These are phyloP conservation scores for Mixornis gularis DNA, from an alignment of 2,113 vertebrate genomes.

Conservation along the genomic window DNA sequence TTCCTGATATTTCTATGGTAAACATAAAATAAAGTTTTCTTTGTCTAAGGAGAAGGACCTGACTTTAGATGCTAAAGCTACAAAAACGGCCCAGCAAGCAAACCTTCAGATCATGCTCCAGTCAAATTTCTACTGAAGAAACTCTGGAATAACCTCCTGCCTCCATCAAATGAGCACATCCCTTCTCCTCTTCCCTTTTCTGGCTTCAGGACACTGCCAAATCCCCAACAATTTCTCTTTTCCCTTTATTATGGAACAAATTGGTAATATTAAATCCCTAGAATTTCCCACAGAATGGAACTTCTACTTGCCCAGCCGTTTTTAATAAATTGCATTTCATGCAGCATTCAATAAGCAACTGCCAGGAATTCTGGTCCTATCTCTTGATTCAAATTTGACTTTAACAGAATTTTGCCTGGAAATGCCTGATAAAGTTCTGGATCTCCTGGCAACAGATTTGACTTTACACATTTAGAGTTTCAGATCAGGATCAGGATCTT, in stretches of 20 bases:
- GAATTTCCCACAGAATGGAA: constrained; percentile 40
- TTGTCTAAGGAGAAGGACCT: neutral
- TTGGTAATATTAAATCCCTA: neutral
- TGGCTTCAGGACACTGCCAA: neutral
- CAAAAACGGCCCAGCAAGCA: neutral
- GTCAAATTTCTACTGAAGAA: neutral
- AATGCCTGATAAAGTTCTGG: neutral
- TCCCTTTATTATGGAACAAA: constrained; percentile 45
- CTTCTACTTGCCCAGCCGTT: constrained; percentile 1
- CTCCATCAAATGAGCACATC: neutral
- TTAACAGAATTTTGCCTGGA: neutral
- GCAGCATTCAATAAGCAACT: neutral
- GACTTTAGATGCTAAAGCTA: neutral
- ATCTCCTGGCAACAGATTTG: neutral
- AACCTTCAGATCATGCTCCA: neutral
- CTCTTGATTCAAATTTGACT: neutral
- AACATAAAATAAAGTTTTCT: neutral
- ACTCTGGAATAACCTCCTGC: neutral
- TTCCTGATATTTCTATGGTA: neutral
- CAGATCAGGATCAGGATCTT: neutral
- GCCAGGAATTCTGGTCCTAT: neutral
- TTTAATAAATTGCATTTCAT: constrained; percentile 39
- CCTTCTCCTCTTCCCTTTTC: neutral
- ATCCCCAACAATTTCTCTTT: constrained; percentile 10
- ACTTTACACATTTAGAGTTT: neutral